Base-by-base conservation (phyloP, 2,888 invertebrate species). In the Sepioteuthis lessoniana region DNA sequence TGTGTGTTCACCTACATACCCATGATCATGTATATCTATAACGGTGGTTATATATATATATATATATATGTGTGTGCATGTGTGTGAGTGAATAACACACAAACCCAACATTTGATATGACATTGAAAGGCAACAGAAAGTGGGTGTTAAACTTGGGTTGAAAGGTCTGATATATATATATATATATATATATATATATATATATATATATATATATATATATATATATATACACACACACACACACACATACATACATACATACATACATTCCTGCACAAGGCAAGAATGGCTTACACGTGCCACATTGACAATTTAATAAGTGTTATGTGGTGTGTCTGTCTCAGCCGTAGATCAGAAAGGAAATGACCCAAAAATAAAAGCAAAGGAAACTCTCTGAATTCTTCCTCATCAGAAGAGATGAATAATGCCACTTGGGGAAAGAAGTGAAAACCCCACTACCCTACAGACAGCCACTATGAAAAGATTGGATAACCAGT, bases 361-460 rank as follows among this genome's bases (percentile, higher is more conserved):
- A 76, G 76, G 76, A 76, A 76, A 76, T 76, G 76, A n/a, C 76
- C 76, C 76, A 76, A 76, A 76, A 76, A 76, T 76, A 76, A 35
- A 76, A n/a, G 16, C n/a, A n/a, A 76, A 76, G n/a, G 76, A 76
- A 76, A n/a, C 76, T 35, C 76, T 76, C 76, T 16, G 13, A 76
- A n/a, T 76, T 76, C n/a, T 76, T 76, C n/a, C 76, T 76, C 13
- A 76, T 76, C 76, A n/a, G n/a, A 76, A 76, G 76, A 76, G 76
- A 76, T 76, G 76, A 76, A 76, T 76, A 76, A 76, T 16, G n/a
- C n/a, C 76, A 76, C 76, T 76, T 76, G 76, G n/a, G 76, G 19
- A 0, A 76, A n/a, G 25, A 76, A 8, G 60, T 10, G 16, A 76
- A 55, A 55, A 55, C 5, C 21, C 42, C 42, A 42, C 3, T 2